A percentile compares a stretch with the other conserved stretches of the same genome.
These are phyloP conservation scores for Mystacornis crossleyi DNA, from an alignment of 2,113 vertebrate species.

Conservation along the genomic window DNA sequence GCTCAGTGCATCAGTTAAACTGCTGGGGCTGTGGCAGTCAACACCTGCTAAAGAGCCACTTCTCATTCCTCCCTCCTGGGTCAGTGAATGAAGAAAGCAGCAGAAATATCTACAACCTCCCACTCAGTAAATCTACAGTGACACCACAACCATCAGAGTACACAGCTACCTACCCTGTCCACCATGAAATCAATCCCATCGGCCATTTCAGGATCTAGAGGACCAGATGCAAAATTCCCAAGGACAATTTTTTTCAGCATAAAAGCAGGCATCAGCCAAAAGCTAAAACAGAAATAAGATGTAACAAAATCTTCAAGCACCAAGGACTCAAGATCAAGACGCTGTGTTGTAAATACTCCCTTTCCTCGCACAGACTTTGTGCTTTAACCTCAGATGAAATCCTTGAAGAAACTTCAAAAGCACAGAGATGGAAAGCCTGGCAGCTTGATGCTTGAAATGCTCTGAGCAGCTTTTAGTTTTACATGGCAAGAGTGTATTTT, in stretches of 20 bases:
- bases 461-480: neutral
- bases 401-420: neutral
- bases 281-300: conserved; percentile 77
- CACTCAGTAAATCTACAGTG: neutral
- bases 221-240: conserved; percentile 95
- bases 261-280: conserved; percentile 98
- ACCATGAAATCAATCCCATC: conserved; percentile 99
- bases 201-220: conserved; percentile 93
- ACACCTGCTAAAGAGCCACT: neutral
- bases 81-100: neutral
- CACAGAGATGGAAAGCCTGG: neutral
- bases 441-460: neutral
- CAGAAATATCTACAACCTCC: neutral
- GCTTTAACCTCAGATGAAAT: neutral
- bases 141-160: neutral
- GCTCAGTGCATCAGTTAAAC: neutral
- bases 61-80: neutral
- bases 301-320: neutral
- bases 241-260: conserved; percentile 98
- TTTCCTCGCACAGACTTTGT: neutral
- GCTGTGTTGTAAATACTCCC: neutral
- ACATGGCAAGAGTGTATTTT: neutral
- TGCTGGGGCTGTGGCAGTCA: neutral
- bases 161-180: conserved; percentile 84
- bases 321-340: neutral